Evolutionary conservation across 2,113 vertebrate genomes (phyloP).

Genomic region (Lycaon pictus): DNA sequence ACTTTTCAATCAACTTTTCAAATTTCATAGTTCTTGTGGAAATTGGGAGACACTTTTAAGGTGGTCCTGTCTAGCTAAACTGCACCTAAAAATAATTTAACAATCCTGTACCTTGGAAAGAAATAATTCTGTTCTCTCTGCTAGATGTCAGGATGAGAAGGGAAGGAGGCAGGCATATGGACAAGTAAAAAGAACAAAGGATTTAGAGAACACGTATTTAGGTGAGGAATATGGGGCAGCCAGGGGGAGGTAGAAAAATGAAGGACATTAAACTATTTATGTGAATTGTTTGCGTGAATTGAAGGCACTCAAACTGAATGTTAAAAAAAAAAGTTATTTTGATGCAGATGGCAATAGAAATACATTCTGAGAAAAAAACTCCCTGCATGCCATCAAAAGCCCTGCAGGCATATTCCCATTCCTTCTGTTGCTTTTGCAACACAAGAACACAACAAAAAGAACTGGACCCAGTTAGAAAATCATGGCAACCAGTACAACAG

Average conservation of each 20-base stretch:
- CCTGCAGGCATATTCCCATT: constrained; percentile 42
- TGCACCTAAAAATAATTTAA: neutral
- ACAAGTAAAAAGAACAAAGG: constrained; percentile 9
- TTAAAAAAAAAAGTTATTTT: constrained; percentile 46
- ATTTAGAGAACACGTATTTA: constrained; percentile 29
- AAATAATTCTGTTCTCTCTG: neutral
- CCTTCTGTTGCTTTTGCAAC: constrained; percentile 64
- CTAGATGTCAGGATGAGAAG: neutral
- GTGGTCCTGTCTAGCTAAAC: neutral
- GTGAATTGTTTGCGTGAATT: constrained; percentile 11
- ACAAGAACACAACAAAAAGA: constrained; percentile 40
- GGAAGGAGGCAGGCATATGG: neutral
- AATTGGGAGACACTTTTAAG: neutral
- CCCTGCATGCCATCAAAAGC: constrained; percentile 33
- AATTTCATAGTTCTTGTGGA: neutral
- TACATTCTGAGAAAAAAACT: constrained; percentile 8
- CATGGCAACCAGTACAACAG: neutral
- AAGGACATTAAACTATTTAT: neutral
- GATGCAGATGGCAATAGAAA: constrained; percentile 70
- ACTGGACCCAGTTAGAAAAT: constrained; percentile 53
- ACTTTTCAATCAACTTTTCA: constrained; percentile 9
- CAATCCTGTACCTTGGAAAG: neutral
- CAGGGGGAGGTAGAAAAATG: neutral
- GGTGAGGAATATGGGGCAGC: neutral
- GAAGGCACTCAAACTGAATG: constrained; percentile 20